Base-by-base conservation (phyloP, 1,140 invertebrate genomes). In the Saxidomus purpurata region DNA sequence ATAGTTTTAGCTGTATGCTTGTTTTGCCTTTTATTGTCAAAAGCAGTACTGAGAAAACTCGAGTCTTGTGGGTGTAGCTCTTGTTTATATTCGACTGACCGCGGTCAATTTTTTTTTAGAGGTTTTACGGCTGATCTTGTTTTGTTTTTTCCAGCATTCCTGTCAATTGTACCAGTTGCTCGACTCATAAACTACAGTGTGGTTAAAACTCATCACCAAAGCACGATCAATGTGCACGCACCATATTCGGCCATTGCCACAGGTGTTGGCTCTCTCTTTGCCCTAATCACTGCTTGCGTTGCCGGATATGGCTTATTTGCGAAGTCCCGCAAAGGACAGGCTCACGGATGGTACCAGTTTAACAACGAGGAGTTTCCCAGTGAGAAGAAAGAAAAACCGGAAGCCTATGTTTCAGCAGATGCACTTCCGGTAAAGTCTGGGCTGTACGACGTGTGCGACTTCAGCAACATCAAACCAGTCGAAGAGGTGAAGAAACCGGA, bases 131-230 rank as follows among this genome's bases (percentile, higher is more conserved):
- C n/a, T 59, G 55, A 59, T 8, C 15, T 8, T 43, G 43, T 43
- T 43, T 43, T 49, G 49, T 77, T 43, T 6, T 15, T 71, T 84
- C 34, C 83, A 85, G 83, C 67, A 13, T 85, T 76, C 49, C 6
- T 85, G 2, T 43, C 83, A 13, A 6, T 76, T 11, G 83, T 71
- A 17, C 83, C 83, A 2, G 67, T 85, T 19, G 43, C 43, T 22
- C 83, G 83, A 19, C 67, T 85, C 43, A 34, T 36, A 13, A 67
- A 55, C 67, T 85, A 85, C 69, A 85, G 69, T 43, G 49, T 85
- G 1, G 17, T 74, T 69, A 85, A 49, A 36, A 3, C 22, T 34
- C 40, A 85, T 47, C 25, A 85, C 0, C 22, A 9, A 15, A 22
- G 22, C 31, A 15, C 69, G 31, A 47, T 85, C 19, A 31, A 55